A percentile compares a stretch with the other conserved stretches of the same genome.
Evolutionary conservation across 2,797 vertebrate species (phyloP).

Genomic region (Monodelphis domestica): DNA sequence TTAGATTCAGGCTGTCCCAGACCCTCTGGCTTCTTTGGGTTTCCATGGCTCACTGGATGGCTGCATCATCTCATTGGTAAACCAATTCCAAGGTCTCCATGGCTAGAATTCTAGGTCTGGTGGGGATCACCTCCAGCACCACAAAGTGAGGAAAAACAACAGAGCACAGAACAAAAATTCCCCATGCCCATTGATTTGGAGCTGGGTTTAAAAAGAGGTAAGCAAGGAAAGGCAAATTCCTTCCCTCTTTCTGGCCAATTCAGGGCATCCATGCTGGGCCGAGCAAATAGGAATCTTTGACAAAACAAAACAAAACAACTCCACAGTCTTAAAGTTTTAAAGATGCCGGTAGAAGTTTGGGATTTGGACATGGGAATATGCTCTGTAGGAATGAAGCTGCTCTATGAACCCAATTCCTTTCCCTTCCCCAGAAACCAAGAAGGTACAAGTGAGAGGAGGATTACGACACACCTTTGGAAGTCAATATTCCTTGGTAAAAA

Average conservation of each 20-base stretch:
- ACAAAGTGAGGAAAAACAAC: neutral
- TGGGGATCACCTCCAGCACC: neutral
- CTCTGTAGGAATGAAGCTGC: neutral
- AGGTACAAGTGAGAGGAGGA: neutral
- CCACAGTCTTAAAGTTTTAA: neutral
- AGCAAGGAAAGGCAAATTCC: neutral
- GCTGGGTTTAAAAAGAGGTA: neutral
- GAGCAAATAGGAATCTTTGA: neutral
- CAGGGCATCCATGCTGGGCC: neutral
- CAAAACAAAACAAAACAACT: no score
- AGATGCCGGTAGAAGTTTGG: neutral
- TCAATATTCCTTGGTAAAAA: neutral
- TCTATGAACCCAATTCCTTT: neutral
- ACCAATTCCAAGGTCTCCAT: neutral
- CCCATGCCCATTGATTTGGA: neutral
- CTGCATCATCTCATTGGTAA: neutral
- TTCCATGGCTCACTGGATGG: neutral
- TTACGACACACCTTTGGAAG: neutral
- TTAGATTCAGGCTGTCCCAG: neutral
- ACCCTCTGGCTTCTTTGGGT: neutral
- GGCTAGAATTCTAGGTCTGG: neutral
- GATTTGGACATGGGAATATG: neutral
- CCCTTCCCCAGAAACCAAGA: neutral
- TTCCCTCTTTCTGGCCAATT: neutral
- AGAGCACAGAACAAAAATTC: neutral